Evolutionary conservation across 2,113 vertebrate genomes (phyloP), one percentile per base, ranked within the genome.

Genomic region (Dromiciops gliroides): DNA sequence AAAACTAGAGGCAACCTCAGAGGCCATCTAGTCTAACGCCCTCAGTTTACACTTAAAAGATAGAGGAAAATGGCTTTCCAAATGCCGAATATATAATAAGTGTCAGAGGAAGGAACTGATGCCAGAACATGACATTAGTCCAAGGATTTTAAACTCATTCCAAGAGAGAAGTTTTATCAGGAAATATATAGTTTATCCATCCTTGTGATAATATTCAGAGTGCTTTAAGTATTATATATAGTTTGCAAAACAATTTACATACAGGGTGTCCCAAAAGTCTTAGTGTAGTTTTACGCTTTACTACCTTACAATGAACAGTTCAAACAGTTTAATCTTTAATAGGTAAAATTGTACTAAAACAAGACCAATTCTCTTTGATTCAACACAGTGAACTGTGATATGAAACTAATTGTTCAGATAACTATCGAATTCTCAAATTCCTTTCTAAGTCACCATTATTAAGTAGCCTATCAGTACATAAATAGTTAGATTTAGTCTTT

Each of bases 91-190:
- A 67, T 67, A 37, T 67, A 25, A 25, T 25, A 31, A 67, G 9
- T 28, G 26, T 31, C 56, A 60, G 28, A 60, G 19, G 11, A 67
- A 31, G 31, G 3, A 67, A 67, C 56, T 67, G 31, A 67, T 26
- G 28, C 9, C 56, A 37, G 56, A 2, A 50, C 51, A 95, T 52
- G 95, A 47, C 89, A 95, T n/a, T 51, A 95, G 88, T 6, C 24
- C 67, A 93, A 96, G 31, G 92, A 96, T 56, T 96, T 9, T 0
- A 97, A n/a, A 48, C 37, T 94, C 50, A 50, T 97, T 97, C 67
- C 93, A 92, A 92, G 97, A 92, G 28, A 96, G 93, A 8, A 93
- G 95, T 75, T 93, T 97, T 92, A 94, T 93, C 93, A 92, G 95
- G 97, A 95, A 90, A 22, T 96, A 89, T 96, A 95, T 92, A 47